These are phyloP conservation scores for Spheniscus mendiculus DNA, from an alignment of 2,113 vertebrate genomes.

Conservation along the genomic window DNA sequence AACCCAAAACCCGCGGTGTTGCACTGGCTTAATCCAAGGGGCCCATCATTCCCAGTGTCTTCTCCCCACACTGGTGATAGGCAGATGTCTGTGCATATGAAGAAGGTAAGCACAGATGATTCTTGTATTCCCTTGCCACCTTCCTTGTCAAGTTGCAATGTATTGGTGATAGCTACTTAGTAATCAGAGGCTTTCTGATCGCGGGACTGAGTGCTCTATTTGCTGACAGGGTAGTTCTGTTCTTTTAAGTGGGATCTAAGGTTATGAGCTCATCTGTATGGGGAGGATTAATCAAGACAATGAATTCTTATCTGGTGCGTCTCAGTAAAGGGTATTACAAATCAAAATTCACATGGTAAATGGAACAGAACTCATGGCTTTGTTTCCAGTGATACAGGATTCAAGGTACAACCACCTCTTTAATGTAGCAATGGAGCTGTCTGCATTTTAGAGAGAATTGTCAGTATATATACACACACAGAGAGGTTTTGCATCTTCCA, in stretches of 20 bases:
- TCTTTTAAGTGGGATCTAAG: not conserved
- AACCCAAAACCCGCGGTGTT: rapidly evolving
- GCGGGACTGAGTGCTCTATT: not conserved
- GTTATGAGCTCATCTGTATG: not conserved
- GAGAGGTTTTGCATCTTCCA: not conserved
- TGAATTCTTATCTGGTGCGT: not conserved
- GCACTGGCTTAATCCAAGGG: not conserved
- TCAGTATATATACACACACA: rapidly evolving
- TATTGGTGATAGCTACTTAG: rapidly evolving
- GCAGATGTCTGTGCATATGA: rapidly evolving
- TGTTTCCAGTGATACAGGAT: not conserved
- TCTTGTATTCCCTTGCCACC: rapidly evolving
- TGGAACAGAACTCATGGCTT: not conserved
- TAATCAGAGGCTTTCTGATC: not conserved
- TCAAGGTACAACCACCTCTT: not conserved
- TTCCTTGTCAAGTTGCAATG: not conserved
- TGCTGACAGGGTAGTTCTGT: not conserved
- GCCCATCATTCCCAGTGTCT: rapidly evolving
- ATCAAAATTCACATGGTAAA: not conserved
- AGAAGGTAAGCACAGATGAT: rapidly evolving
- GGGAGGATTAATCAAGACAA: not conserved
- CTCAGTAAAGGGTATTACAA: not conserved
- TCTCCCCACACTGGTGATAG: not conserved
- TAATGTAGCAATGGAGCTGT: rapidly evolving
- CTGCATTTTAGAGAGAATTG: not conserved